These are phyloP conservation scores for Squalus acanthias DNA, from an alignment of 2,797 vertebrate species.

Conservation along the genomic window DNA sequence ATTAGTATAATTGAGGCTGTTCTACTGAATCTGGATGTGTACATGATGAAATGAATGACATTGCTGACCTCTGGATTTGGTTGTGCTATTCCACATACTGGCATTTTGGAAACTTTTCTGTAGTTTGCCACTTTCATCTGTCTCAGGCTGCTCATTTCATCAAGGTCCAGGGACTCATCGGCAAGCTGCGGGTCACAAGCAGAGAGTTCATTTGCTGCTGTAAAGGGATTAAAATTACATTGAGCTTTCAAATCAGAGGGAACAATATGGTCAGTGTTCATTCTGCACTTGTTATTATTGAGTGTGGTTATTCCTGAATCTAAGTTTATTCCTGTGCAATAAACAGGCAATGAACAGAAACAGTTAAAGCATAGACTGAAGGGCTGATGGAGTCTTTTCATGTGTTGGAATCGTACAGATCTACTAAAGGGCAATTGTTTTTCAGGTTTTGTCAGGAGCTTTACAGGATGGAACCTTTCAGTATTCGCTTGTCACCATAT, in stretches of 20 bases:
- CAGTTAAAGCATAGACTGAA: background rate
- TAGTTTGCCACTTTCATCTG: conserved; percentile 38
- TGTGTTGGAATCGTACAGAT: background rate
- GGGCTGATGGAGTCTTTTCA: background rate
- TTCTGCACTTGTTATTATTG: background rate
- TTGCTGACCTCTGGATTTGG: conserved; percentile 31
- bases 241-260: background rate
- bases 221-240: background rate
- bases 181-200: conserved; percentile 13
- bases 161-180: conserved; percentile 29
- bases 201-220: background rate
- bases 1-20: background rate
- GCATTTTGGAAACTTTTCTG: conserved; percentile 36
- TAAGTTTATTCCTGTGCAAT: background rate
- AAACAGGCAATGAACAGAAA: background rate
- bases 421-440: background rate
- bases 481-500: background rate
- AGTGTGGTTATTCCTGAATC: background rate
- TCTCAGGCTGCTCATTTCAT: conserved; percentile 32
- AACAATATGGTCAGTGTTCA: background rate
- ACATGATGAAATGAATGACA: background rate
- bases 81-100: conserved; percentile 34
- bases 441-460: background rate
- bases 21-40: background rate
- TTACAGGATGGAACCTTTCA: background rate